Evolutionary conservation across 2,797 vertebrate species (phyloP), one percentile per base, ranked within the genome.

Genomic region (Babyrousa celebensis): DNA sequence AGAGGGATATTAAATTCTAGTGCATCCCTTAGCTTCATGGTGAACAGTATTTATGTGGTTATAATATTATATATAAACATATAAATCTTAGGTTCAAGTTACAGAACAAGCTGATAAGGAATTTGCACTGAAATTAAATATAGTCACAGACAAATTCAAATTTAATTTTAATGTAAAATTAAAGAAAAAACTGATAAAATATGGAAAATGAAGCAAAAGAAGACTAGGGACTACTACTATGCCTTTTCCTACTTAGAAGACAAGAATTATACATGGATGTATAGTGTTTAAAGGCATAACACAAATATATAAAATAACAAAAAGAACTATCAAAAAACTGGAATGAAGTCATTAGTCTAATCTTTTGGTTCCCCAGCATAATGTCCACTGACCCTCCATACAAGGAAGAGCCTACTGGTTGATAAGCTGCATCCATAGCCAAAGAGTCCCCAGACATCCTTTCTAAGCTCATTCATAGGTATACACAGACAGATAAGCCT

Each of bases 251-350:
- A 63, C 77, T 56, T 12, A 52, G 52, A 11, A 36, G 3, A 23
- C 77, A 62, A 78, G 36, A 93, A 78, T 6, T 43, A 36, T n/a
- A 79, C 54, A 18, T 48, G 54, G 84, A 93, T 54, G 52, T 72
- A 84, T 29, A 94, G 36, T 20, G 6, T 72, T 74, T 92, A 96
- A 96, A 97, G 10, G 14, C n/a, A 68, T 52, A 89, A 40, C 48
- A 5, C n/a, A 92, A 96, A 91, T 15, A 12, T 29, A 89, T 36
- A 63, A 36, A 84, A 20, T 40, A 82, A 74, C 36, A 8, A 85
- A 92, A 89, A 63, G 3, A 77, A 25, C 14, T n/a, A 83, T 40
- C 17, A 62, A 90, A 92, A 20, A 20, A 40, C 20, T 63, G 11
- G 29, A 67, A 68, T 94, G 18, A 67, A 77, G 1, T 32, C 48